phyloP scores from a whole-genome alignment of 1,140 invertebrate species.

The Neodiprion pinetum region DNA sequence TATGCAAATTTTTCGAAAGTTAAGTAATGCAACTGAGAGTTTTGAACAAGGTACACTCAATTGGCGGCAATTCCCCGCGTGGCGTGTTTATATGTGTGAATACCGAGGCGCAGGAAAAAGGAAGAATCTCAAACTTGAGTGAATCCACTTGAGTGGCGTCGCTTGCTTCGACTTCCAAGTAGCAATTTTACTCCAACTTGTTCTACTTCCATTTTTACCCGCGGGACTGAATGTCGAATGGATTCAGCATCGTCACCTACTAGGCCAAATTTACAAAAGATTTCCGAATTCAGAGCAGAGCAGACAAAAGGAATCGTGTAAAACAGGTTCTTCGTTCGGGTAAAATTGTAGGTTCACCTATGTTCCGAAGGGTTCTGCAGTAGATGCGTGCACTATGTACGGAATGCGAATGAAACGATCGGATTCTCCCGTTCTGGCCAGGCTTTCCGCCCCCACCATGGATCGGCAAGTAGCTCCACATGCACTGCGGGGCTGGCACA shows the following conservation, averaged over 20 bases:
- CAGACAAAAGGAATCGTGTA: conserved; percentile 24
- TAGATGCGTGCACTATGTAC: too few species aligned
- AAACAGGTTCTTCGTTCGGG: conserved; percentile 27
- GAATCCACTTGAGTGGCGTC: neutral
- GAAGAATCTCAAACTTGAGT: neutral
- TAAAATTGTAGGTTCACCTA: neutral
- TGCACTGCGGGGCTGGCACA: too few species aligned
- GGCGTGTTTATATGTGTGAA: too few species aligned
- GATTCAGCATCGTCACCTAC: too few species aligned
- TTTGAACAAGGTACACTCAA: neutral
- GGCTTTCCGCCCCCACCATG: neutral
- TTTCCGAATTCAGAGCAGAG: too few species aligned
- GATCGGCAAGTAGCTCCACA: neutral
- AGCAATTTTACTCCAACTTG: neutral
- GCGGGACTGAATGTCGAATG: neutral
- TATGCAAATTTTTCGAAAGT: neutral
- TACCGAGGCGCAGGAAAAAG: too few species aligned
- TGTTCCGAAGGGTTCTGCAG: too few species aligned
- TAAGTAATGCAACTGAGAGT: neutral
- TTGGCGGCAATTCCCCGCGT: neutral
- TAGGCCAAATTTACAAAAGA: too few species aligned
- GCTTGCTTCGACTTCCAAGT: neutral
- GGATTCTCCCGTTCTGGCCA: neutral
- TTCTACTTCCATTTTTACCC: neutral
- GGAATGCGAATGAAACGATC: neutral